These are phyloP conservation scores for Diploptera punctata DNA, from an alignment of 2,888 invertebrate genomes.

Conservation along the genomic window DNA sequence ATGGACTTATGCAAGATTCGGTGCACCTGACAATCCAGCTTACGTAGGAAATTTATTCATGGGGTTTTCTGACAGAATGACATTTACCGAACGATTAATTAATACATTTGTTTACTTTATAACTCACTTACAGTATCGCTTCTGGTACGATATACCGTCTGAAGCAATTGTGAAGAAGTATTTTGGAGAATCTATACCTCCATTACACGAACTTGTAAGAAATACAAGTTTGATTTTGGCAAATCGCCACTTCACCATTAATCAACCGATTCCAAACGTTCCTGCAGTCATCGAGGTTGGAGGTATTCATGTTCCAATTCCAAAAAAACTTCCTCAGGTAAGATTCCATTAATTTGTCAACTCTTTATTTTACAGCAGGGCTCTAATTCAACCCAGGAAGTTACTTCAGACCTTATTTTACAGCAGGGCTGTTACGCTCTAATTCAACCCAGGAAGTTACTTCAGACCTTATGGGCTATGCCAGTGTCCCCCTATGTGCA, in stretches of 20 bases:
- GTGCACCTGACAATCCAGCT: constrained; percentile 64
- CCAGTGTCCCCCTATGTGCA: too few relatives aligned
- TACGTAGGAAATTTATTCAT: constrained; percentile 61
- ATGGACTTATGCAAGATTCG: constrained; percentile 64
- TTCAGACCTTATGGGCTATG: too few relatives aligned
- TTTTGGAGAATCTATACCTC: constrained; percentile 30
- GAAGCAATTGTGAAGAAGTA: constrained; percentile 21
- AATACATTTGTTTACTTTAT: constrained; percentile 17
- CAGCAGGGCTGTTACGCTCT: too few relatives aligned
- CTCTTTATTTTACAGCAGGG: too few relatives aligned
- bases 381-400: too few relatives aligned
- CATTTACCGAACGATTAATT: constrained; percentile 28
- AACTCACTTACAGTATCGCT: constrained; percentile 6
- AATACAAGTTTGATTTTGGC: constrained; percentile 33
- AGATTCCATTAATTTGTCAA: too few relatives aligned
- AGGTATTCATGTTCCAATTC: constrained; percentile 28
- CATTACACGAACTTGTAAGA: constrained; percentile 29
- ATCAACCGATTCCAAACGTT: constrained; percentile 28
- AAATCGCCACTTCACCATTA: constrained; percentile 33
- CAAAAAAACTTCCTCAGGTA: constrained; percentile 42
- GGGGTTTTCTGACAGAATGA: constrained; percentile 47
- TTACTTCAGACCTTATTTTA: too few relatives aligned
- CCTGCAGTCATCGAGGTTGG: constrained; percentile 38
- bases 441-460: too few relatives aligned
- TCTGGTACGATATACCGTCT: constrained; percentile 10